Conservation (phyloP, 1,140 invertebrate species). For the Ctenoplectra terminalis region DNA sequence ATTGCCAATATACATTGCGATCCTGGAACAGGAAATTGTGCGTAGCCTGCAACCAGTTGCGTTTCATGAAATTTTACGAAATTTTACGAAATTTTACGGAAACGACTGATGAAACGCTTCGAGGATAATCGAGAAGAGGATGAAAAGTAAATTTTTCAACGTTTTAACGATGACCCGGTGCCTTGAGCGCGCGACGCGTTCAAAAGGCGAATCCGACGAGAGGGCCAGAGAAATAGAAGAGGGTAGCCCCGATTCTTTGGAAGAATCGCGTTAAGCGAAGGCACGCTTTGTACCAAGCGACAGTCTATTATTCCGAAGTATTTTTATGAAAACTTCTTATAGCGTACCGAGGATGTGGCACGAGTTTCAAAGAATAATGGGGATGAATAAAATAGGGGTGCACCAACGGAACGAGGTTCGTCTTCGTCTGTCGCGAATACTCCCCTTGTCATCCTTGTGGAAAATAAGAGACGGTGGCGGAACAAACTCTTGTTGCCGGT, state of each 20-base stretch:
- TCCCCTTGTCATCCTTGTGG: constrained; percentile 33
- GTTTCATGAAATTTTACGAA: not conserved
- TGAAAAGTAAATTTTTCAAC: too few species aligned
- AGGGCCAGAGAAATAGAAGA: not conserved
- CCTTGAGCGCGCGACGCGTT: not conserved
- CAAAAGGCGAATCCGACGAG: not conserved
- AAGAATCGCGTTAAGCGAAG: constrained; percentile 30
- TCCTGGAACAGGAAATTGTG: not conserved
- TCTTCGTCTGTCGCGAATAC: constrained; percentile 41
- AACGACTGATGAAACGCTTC: too few species aligned
- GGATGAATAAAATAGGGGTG: constrained; percentile 44
- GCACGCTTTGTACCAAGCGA: not conserved
- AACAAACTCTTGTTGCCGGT: constrained; percentile 30
- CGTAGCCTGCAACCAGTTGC: not conserved
- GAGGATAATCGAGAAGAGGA: too few species aligned
- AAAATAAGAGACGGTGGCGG: constrained; percentile 19
- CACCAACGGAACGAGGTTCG: not conserved
- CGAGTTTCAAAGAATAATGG: constrained; percentile 53
- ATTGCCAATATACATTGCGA: not conserved
- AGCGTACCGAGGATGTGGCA: not conserved
- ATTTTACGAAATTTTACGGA: too few species aligned
- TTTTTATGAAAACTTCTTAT: constrained; percentile 54
- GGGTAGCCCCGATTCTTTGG: constrained; percentile 1
- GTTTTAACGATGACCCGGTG: not conserved
- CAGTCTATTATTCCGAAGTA: constrained; percentile 39